Conservation (phyloP, 2,888 invertebrate species). For the Scaptodrosophila latifasciaeformis region DNA sequence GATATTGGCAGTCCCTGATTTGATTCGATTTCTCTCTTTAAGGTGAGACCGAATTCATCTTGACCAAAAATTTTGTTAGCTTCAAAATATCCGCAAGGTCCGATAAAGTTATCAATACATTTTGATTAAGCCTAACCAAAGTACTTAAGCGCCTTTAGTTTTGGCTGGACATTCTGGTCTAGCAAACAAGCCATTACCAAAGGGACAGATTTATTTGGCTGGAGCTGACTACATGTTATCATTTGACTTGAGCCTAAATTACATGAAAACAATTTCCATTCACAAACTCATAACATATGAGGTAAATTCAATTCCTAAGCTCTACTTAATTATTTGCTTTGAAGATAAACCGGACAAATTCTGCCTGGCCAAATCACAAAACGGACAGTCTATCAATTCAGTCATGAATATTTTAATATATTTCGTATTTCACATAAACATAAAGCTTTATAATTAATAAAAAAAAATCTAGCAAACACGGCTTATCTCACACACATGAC, state of each 20-base stretch:
- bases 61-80: neutral
- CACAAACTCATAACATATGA: neutral
- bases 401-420: too few relatives aligned
- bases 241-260: neutral
- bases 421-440: too few relatives aligned
- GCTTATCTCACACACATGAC: too few relatives aligned
- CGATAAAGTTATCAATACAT: neutral
- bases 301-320: conserved; percentile 31
- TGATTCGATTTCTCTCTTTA: neutral
- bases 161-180: neutral
- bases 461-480: too few relatives aligned
- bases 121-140: neutral
- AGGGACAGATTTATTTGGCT: neutral
- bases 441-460: too few relatives aligned
- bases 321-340: conserved; percentile 21
- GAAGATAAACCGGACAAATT: too few relatives aligned
- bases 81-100: neutral
- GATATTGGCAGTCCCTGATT: neutral
- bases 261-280: neutral
- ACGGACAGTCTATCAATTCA: too few relatives aligned
- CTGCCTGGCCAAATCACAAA: too few relatives aligned
- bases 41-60: too few relatives aligned
- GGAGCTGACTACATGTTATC: neutral
- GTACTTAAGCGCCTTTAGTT: neutral
- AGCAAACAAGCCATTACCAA: neutral